Evolutionary conservation across 2,113 vertebrate species (phyloP), one percentile per base, ranked within the genome.

Genomic region (Pteronura brasiliensis): DNA sequence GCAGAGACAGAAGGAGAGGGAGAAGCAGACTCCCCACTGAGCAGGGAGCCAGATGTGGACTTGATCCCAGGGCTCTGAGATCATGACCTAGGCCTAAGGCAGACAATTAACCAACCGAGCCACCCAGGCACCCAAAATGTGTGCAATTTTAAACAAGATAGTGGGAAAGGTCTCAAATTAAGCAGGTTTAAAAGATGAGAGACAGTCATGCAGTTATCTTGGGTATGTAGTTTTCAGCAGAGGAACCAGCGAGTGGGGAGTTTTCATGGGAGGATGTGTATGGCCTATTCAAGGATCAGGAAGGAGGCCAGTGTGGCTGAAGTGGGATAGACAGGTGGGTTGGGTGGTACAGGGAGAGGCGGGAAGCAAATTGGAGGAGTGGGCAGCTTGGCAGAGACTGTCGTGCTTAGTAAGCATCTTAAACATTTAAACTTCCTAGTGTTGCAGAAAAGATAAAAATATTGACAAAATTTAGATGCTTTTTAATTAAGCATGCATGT

Each of bases 351-450:
- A 1, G 7, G 10, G 29, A 71, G 42, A 71, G 47, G 23, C 27
- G 39, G 36, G 13, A 21, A 61, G 39, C 2, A 2, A 57, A 55
- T 6, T 1, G 0, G 15, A 63, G 1, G 36, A 44, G 17, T 15
- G 13, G 49, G 47, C 29, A 88, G 5, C 42, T 36, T 77, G 44
- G n/a, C 31, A 65, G n/a, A 84, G 36, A 71, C 39, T 12, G 13
- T 52, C 29, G n/a, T 8, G 27, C 1, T 31, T 31, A 82, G 4
- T 20, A 80, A 85, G 27, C 1, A 71, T 80, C 90, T 90, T 69
- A 92, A 81, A 81, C 36, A 31, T 27, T 23, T 36, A 27, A 18
- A 1, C n/a, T 93, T 82, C 42, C 6, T 42, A 67, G 29, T 57
- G 13, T 34, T 88, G 34, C 29, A 65, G 63, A 55, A 80, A 55